A percentile compares a stretch with the other conserved stretches of the same genome.
These are phyloP conservation scores for Aromia moschata DNA, from an alignment of 2,888 invertebrate genomes.

Conservation along the genomic window DNA sequence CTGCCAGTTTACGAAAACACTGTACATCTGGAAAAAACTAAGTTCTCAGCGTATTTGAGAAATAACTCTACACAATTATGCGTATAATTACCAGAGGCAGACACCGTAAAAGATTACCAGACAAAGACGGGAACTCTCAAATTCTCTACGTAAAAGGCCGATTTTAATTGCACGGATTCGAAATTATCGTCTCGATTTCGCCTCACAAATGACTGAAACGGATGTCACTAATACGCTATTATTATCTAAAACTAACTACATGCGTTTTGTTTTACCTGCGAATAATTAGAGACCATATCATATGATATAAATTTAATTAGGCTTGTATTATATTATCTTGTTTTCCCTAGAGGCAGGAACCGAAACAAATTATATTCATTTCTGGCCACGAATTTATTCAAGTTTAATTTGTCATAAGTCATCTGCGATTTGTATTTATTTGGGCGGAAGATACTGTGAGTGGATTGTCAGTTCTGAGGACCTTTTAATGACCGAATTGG, in stretches of 20 bases:
- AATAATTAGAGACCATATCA: background rate
- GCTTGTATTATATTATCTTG: constrained; percentile 2
- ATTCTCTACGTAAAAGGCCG: background rate
- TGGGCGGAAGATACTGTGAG: background rate
- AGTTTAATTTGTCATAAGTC: background rate
- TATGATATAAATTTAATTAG: constrained; percentile 9
- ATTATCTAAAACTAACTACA: constrained; percentile 17
- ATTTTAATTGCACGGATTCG: constrained; percentile 18
- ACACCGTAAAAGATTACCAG: background rate
- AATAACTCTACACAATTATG: no score
- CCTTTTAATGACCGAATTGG: no score
- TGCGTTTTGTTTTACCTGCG: background rate
- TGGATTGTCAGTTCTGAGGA: no score
- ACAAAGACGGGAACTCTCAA: background rate
- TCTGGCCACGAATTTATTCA: background rate
- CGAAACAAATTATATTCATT: background rate
- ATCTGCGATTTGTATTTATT: background rate
- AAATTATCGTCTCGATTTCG: constrained; percentile 18
- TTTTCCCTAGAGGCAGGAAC: background rate
- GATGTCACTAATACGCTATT: constrained; percentile 15
- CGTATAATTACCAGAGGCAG: background rate
- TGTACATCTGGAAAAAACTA: no score
- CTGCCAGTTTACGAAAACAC: no score
- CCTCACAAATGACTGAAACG: constrained; percentile 13
- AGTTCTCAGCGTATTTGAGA: background rate